Conservation (phyloP, 1,140 invertebrate genomes). For the Nixonia krombeini region DNA sequence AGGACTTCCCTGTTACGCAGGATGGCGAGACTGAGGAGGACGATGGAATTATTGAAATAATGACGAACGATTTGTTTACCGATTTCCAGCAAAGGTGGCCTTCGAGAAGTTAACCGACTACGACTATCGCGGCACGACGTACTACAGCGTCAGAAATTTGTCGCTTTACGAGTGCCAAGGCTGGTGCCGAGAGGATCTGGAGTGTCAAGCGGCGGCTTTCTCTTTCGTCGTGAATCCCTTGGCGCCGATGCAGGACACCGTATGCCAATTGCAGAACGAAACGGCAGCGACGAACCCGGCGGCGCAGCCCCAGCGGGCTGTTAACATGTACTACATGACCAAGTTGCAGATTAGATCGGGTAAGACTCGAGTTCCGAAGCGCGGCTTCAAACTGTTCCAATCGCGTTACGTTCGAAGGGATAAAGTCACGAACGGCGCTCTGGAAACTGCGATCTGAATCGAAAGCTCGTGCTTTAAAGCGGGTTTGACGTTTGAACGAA, state of each 20-base stretch:
- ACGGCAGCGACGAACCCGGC: conserved; percentile 90
- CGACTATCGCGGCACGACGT: conserved; percentile 91
- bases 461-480: too few species aligned
- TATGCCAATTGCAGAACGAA: conserved; percentile 93
- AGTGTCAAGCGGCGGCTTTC: conserved; percentile 92
- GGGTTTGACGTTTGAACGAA: too few species aligned
- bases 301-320: conserved; percentile 83
- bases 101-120: conserved; percentile 95
- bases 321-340: conserved; percentile 96
- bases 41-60: too few species aligned
- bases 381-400: too few species aligned
- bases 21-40: too few species aligned
- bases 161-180: conserved; percentile 95
- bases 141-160: conserved; percentile 93
- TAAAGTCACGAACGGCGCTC: too few species aligned
- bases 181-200: conserved; percentile 92
- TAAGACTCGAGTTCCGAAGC: too few species aligned
- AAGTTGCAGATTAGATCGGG: conserved; percentile 90
- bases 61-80: too few species aligned
- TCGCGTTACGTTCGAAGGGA: too few species aligned
- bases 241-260: conserved; percentile 91
- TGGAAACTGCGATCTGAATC: too few species aligned
- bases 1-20: too few species aligned
- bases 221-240: conserved; percentile 93
- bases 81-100: conserved; percentile 81